Evolutionary conservation across 64 coral and sea anemone genomes (phyloP).

Genomic region (Orbicella faveolata): DNA sequence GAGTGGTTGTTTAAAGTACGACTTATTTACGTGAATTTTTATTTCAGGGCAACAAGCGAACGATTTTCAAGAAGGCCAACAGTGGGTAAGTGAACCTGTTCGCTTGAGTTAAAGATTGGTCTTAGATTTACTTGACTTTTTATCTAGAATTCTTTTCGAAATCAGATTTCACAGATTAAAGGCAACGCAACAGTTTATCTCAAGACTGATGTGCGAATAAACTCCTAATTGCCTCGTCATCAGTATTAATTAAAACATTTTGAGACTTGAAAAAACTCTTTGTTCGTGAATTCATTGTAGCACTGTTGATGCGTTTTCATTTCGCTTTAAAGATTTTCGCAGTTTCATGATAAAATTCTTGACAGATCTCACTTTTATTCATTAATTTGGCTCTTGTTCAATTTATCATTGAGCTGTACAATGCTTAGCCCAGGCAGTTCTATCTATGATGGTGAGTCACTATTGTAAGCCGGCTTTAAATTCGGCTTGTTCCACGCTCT

Average conservation of each 20-base stretch:
- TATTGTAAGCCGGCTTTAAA: background rate
- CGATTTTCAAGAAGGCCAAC: slow-evolving; percentile 87
- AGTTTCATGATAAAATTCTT: background rate
- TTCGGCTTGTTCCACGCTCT: background rate
- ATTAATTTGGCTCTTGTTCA: background rate
- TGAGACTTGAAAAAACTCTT: no score
- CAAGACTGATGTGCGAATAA: no score
- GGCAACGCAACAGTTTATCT: no score
- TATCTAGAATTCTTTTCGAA: no score
- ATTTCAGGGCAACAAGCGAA: slow-evolving; percentile 82
- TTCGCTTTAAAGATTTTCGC: background rate
- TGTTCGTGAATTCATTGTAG: background rate
- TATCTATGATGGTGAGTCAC: background rate
- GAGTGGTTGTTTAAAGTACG: background rate
- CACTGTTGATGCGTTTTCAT: background rate
- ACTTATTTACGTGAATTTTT: slow-evolving; percentile 18
- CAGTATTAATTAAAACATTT: no score
- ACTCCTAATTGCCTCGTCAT: no score
- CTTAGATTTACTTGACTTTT: no score
- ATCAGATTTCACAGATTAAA: no score
- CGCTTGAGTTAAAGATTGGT: background rate
- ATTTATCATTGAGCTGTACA: background rate
- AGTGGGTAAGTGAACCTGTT: slow-evolving; percentile 62
- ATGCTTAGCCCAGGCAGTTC: background rate
- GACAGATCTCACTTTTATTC: background rate